Conservation (phyloP, 1,140 invertebrate species). For the Lethrus apterus region DNA sequence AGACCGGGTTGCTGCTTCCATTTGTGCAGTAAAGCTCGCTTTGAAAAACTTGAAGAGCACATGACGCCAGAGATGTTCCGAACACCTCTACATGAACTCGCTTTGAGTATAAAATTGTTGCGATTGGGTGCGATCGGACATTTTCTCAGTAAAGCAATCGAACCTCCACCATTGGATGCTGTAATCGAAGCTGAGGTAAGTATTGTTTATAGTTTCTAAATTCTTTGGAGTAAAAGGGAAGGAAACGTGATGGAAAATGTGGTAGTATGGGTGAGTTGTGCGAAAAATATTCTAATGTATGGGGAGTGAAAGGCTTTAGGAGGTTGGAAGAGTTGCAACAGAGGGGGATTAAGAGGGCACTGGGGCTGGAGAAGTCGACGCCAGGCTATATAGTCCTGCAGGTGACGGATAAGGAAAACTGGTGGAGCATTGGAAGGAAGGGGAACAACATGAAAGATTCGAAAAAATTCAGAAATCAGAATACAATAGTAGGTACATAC, state of each 20-base stretch:
- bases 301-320: not conserved
- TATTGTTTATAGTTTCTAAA: conserved; percentile 1
- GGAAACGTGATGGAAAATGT: too few species aligned
- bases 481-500: too few species aligned
- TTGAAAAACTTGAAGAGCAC: conserved; percentile 74
- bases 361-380: too few species aligned
- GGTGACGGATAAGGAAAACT: too few species aligned
- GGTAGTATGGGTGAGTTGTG: too few species aligned
- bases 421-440: too few species aligned
- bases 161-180: conserved; percentile 89
- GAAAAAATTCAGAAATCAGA: too few species aligned
- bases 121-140: conserved; percentile 82
- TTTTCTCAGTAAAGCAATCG: conserved; percentile 88
- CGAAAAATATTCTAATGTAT: not conserved
- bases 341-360: too few species aligned
- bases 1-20: conserved; percentile 84
- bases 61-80: conserved; percentile 94
- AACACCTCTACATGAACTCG: conserved; percentile 87
- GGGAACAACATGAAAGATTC: too few species aligned
- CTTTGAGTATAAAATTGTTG: conserved; percentile 79
- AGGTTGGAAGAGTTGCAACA: too few species aligned
- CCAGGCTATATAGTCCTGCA: too few species aligned
- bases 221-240: too few species aligned
- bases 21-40: conserved; percentile 70
- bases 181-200: conserved; percentile 82